A percentile compares a stretch with the other conserved stretches of the same genome.
Evolutionary conservation across 2,113 vertebrate genomes (phyloP).

Genomic region (Apteryx owenii): DNA sequence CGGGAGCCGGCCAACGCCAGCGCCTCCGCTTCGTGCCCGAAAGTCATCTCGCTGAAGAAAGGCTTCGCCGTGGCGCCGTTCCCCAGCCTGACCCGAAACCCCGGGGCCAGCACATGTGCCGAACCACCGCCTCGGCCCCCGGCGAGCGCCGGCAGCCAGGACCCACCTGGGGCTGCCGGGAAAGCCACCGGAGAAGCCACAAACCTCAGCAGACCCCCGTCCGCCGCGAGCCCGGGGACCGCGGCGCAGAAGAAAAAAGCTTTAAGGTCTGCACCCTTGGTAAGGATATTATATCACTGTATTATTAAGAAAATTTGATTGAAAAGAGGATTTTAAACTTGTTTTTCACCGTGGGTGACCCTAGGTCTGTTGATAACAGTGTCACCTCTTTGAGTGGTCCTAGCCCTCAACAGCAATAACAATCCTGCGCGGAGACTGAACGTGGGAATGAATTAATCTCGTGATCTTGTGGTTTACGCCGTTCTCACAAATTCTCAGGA

Average conservation of each 20-base stretch:
- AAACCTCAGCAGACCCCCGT: not conserved
- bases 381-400: not conserved
- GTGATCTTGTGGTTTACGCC: not conserved
- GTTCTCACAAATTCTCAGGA: not conserved
- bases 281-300: not conserved
- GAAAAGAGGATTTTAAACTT: not conserved
- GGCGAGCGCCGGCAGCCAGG: not conserved
- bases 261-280: not conserved
- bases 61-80: not conserved
- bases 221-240: not conserved
- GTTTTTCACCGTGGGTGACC: not conserved
- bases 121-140: not conserved
- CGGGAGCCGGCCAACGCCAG: no score
- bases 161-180: no score
- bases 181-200: fast-evolving
- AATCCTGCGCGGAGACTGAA: not conserved
- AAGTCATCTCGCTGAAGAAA: not conserved
- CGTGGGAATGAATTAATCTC: no score
- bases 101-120: fast-evolving
- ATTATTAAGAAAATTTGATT: not conserved
- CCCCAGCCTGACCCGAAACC: not conserved
- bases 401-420: not conserved
- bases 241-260: not conserved
- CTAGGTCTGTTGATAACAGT: not conserved
- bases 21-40: not conserved